Conservation (phyloP, 2,797 vertebrate species). For the Choloepus didactylus region DNA sequence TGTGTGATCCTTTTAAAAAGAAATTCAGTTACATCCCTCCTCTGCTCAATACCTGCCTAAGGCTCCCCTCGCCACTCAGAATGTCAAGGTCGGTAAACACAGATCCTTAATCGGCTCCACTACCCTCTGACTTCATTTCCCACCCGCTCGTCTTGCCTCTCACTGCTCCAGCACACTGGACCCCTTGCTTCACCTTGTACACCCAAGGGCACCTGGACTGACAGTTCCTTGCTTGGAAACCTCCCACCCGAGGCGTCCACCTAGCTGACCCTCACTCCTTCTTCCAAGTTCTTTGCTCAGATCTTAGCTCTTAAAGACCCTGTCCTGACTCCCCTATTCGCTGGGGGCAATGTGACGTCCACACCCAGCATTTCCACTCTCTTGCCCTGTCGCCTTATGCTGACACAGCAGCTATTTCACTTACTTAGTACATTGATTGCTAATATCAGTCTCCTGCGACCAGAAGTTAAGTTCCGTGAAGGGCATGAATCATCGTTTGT, state of each 20-base stretch:
- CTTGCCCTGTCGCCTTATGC: neutral
- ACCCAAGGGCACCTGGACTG: neutral
- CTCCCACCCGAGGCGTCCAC: neutral
- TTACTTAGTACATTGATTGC: neutral
- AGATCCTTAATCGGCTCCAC: neutral
- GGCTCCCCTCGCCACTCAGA: neutral
- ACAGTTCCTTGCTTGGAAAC: neutral
- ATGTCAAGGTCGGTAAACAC: neutral
- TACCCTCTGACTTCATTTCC: neutral
- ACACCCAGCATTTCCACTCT: accelerated
- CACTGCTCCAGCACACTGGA: neutral
- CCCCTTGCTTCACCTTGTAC: neutral
- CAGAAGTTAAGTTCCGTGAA: neutral
- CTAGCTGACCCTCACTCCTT: neutral
- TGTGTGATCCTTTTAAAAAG: neutral
- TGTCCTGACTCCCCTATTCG: neutral
- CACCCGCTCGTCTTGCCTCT: neutral
- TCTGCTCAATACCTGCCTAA: neutral
- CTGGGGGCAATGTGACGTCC: too few relatives aligned
- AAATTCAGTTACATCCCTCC: neutral
- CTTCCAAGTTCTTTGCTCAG: neutral
- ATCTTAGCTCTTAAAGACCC: neutral
- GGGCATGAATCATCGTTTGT: neutral
- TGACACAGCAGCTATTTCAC: neutral
- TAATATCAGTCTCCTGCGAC: neutral